A percentile compares a stretch with the other conserved stretches of the same genome.
These are phyloP conservation scores for Threskiornis aethiopicus DNA, from an alignment of 2,797 vertebrate genomes.

Conservation along the genomic window DNA sequence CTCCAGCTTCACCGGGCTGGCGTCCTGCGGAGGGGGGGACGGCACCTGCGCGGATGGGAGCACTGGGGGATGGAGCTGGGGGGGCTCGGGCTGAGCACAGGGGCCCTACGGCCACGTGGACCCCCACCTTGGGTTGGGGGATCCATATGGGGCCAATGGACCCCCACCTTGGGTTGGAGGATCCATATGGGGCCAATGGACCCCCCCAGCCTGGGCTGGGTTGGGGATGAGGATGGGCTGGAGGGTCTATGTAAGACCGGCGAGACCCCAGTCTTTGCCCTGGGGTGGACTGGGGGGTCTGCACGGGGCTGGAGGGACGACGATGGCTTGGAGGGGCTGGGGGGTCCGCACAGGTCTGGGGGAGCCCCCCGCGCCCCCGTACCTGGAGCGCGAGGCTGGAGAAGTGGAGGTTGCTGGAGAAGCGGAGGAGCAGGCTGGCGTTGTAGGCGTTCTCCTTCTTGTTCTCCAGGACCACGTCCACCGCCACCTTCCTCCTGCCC, in stretches of 20 bases:
- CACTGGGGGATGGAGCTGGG: too few relatives aligned
- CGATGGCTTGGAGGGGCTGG: neutral
- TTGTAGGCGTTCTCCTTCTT: conserved; percentile 92
- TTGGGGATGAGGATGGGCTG: neutral
- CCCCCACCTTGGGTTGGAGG: too few relatives aligned
- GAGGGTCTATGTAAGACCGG: neutral
- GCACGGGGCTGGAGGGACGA: neutral
- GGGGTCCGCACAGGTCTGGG: too few relatives aligned
- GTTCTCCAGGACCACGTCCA: conserved; percentile 87
- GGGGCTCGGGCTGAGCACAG: neutral
- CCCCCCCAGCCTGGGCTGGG: neutral
- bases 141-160: too few relatives aligned
- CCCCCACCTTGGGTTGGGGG: neutral
- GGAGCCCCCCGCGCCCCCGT: neutral
- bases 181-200: neutral
- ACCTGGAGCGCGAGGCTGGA: conserved; percentile 86
- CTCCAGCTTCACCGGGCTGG: neutral
- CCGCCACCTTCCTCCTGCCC: conserved; percentile 80
- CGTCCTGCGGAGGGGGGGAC: neutral
- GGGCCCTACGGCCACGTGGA: neutral
- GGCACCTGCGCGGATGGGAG: neutral
- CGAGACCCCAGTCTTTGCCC: neutral
- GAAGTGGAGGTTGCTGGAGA: conserved; percentile 90
- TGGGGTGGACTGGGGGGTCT: neutral
- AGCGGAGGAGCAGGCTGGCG: conserved; percentile 84